phyloP scores from a whole-genome alignment of 2,888 invertebrate genomes.

The Polydrusus pterygomalis region DNA sequence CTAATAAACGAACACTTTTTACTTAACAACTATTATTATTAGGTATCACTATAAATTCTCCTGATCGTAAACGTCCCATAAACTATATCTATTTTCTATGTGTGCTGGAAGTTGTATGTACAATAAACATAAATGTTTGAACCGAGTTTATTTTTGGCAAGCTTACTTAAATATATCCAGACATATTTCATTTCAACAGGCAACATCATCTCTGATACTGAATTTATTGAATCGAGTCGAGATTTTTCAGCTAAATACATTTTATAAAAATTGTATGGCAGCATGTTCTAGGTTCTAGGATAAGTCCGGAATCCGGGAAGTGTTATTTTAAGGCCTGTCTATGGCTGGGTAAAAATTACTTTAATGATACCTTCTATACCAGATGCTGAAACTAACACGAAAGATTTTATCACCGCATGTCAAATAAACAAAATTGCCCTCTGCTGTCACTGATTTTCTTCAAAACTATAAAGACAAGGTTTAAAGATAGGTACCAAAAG shows the following conservation, averaged over 20 bases:
- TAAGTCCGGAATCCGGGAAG: too few relatives aligned
- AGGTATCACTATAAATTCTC: not conserved
- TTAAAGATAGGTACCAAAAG: too few relatives aligned
- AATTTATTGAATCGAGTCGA: conserved; percentile 3
- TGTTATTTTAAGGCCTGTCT: too few relatives aligned
- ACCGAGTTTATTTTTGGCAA: conserved; percentile 20
- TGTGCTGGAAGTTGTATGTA: not conserved
- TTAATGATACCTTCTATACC: too few relatives aligned
- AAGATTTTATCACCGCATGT: too few relatives aligned
- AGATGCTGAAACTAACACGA: too few relatives aligned
- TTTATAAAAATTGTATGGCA: not conserved
- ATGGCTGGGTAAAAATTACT: too few relatives aligned
- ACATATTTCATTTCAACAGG: conserved; percentile 17
- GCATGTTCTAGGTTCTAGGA: not conserved
- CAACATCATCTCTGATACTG: not conserved
- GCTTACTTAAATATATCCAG: not conserved
- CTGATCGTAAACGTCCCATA: not conserved
- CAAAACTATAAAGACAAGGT: too few relatives aligned
- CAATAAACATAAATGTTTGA: conserved; percentile 2
- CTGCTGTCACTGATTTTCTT: too few relatives aligned
- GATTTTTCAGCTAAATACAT: too few relatives aligned
- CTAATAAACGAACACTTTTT: too few relatives aligned
- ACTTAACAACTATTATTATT: not conserved
- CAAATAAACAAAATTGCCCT: too few relatives aligned
- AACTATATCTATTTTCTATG: not conserved